phyloP scores from a whole-genome alignment of 2,797 vertebrate genomes.

The Gallinago nigripennis region DNA sequence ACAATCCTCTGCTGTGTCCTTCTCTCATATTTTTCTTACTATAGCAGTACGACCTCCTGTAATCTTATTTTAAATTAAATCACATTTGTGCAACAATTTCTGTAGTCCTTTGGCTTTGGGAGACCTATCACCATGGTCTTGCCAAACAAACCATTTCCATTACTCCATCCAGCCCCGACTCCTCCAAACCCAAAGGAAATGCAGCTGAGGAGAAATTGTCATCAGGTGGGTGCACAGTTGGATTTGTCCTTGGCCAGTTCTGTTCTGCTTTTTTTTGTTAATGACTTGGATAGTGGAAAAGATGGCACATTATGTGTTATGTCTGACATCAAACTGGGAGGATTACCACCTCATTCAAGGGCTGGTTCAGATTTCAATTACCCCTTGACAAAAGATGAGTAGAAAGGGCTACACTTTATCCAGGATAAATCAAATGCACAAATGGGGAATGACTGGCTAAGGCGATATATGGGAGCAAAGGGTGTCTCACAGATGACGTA shows the following conservation, averaged over 20 bases:
- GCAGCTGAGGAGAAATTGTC: not conserved
- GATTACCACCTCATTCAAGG: not conserved
- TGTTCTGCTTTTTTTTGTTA: not conserved
- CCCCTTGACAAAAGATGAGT: not conserved
- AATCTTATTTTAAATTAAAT: not conserved
- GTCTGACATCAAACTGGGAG: not conserved
- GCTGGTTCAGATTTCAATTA: not conserved
- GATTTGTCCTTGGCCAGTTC: not conserved
- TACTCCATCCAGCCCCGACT: not conserved
- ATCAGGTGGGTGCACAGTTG: not conserved
- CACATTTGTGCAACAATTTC: not conserved
- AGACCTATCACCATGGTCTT: not conserved
- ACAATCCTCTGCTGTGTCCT: not conserved
- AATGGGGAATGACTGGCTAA: not conserved
- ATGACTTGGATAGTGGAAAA: not conserved
- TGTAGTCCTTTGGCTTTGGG: not conserved
- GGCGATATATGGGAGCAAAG: not conserved
- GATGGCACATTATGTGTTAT: not conserved
- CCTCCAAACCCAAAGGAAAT: not conserved
- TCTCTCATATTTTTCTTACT: not conserved
- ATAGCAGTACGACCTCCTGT: not conserved
- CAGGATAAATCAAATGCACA: not conserved
- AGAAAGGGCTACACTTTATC: not conserved
- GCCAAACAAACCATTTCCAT: not conserved
- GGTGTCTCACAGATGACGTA: not conserved